These are phyloP conservation scores for Nasonia giraulti DNA, from an alignment of 1,140 invertebrate species.

Conservation along the genomic window DNA sequence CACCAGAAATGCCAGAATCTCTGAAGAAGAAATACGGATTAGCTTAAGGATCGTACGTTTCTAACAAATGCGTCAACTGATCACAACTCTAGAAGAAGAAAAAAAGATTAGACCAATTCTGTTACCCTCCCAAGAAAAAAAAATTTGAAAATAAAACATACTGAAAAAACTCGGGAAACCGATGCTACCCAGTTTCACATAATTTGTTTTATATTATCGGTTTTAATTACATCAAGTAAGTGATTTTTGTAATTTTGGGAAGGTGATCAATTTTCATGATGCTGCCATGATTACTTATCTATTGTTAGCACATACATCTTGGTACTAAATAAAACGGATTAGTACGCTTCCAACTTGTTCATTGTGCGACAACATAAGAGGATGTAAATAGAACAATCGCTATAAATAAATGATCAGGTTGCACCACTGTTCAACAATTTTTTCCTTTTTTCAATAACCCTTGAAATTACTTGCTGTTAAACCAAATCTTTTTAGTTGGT, in stretches of 20 bases:
- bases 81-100: conserved; percentile 59
- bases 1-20: conserved; percentile 98
- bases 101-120: conserved; percentile 63
- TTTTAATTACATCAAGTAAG: neutral
- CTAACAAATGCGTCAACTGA: conserved; percentile 53
- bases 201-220: conserved; percentile 46
- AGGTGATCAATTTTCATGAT: conserved; percentile 42
- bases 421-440: conserved; percentile 42
- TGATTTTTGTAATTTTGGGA: conserved; percentile 16
- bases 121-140: conserved; percentile 57
- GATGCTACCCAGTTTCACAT: conserved; percentile 48
- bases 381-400: conserved; percentile 67
- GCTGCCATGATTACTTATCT: conserved; percentile 40
- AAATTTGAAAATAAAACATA: conserved; percentile 25
- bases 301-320: conserved; percentile 43
- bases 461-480: neutral
- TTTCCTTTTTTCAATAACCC: conserved; percentile 8
- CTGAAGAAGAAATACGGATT: conserved; percentile 85
- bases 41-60: conserved; percentile 62
- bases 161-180: neutral
- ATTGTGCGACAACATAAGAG: conserved; percentile 38
- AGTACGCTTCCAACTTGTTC: conserved; percentile 40
- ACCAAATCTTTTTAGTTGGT: neutral
- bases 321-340: conserved; percentile 53
- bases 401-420: conserved; percentile 60